phyloP scores from a whole-genome alignment of 2,113 vertebrate species.

The Psephotus haematonotus region DNA sequence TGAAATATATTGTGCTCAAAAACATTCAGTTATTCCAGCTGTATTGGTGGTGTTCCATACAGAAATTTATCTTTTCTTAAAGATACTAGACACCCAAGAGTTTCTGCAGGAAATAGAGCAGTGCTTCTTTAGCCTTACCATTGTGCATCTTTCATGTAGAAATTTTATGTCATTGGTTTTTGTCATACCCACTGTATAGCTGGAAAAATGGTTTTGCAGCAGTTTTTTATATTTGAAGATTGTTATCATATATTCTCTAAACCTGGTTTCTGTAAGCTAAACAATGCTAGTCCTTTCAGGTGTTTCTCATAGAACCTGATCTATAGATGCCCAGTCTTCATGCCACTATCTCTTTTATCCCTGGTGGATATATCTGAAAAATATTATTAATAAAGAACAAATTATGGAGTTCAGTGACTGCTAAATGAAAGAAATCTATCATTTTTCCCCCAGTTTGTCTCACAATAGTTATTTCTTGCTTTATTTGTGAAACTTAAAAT shows the following conservation, averaged over 20 bases:
- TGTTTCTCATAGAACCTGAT: background rate
- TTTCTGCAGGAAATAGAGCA: background rate
- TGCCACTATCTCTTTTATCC: background rate
- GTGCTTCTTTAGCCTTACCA: background rate
- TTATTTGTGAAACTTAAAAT: background rate
- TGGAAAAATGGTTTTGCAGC: background rate
- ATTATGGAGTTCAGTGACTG: background rate
- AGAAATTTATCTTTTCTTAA: background rate
- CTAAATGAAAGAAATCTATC: background rate
- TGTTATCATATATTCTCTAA: background rate
- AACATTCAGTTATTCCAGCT: background rate
- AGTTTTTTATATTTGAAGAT: background rate
- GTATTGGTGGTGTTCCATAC: background rate
- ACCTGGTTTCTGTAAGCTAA: background rate
- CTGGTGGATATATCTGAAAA: background rate
- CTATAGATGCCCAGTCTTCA: background rate
- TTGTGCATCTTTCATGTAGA: background rate
- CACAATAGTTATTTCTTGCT: background rate
- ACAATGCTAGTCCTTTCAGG: background rate
- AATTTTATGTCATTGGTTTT: background rate
- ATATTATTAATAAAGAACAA: background rate
- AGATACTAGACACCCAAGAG: background rate
- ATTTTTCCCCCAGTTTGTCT: background rate
- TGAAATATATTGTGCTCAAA: background rate
- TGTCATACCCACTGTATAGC: background rate